phyloP scores from a whole-genome alignment of 2,888 invertebrate species.

The Eutolmus rufibarbis region DNA sequence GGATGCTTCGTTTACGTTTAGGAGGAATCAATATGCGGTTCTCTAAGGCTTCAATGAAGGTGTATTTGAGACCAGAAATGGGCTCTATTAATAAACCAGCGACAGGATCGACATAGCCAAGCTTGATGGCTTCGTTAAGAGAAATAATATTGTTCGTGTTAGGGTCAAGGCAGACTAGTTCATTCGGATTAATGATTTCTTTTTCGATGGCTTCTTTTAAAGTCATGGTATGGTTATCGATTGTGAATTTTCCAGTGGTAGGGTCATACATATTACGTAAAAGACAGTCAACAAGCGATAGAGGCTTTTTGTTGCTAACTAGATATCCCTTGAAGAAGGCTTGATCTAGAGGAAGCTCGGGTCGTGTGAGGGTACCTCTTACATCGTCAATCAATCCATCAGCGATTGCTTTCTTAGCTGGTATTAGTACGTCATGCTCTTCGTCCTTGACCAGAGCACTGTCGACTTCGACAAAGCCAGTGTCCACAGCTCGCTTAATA shows the following conservation, averaged over 20 bases:
- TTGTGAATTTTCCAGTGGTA: constrained; percentile 74
- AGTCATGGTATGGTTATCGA: constrained; percentile 74
- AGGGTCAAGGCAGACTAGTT: constrained; percentile 81
- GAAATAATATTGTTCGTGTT: constrained; percentile 81
- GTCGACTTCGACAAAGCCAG: constrained; percentile 75
- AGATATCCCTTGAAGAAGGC: constrained; percentile 84
- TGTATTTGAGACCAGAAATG: constrained; percentile 74
- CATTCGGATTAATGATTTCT: constrained; percentile 78
- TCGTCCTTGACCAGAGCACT: constrained; percentile 79
- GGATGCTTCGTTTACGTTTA: constrained; percentile 81
- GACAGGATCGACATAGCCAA: constrained; percentile 79
- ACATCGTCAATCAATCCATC: constrained; percentile 75
- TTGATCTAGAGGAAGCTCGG: constrained; percentile 76
- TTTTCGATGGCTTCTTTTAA: constrained; percentile 77
- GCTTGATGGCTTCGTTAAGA: constrained; percentile 78
- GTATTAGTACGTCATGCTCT: constrained; percentile 70
- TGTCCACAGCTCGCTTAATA: constrained; percentile 76
- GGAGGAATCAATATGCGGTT: constrained; percentile 82
- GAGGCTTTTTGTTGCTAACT: constrained; percentile 78
- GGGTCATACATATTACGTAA: constrained; percentile 82
- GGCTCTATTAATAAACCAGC: constrained; percentile 83
- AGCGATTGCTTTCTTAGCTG: constrained; percentile 75
- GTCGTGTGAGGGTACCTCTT: constrained; percentile 73
- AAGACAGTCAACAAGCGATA: constrained; percentile 83
- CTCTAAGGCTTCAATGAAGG: constrained; percentile 83